Evolutionary conservation across 1,140 invertebrate species (phyloP).

Genomic region (Archegozetes longisetosus): DNA sequence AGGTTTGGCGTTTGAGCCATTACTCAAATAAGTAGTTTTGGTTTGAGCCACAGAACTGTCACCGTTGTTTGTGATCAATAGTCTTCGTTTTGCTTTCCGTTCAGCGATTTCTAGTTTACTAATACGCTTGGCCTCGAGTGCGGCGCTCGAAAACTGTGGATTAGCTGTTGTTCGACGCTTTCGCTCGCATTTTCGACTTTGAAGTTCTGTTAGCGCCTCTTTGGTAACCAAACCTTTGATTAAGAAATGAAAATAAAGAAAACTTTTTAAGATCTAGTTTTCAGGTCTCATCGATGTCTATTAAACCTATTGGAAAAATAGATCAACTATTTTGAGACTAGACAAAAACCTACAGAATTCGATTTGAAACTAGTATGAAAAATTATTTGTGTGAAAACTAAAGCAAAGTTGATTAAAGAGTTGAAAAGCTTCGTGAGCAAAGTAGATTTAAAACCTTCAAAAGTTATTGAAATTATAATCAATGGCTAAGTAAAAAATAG

Average conservation of each 20-base stretch:
- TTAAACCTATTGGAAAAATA: too few species aligned
- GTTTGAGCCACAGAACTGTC: background rate
- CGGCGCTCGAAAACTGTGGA: slow-evolving; percentile 27
- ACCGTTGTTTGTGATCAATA: background rate
- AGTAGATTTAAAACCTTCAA: too few species aligned
- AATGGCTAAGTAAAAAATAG: background rate
- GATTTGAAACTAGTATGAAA: too few species aligned
- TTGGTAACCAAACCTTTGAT: slow-evolving; percentile 16
- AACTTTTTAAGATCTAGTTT: too few species aligned
- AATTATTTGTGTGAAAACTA: too few species aligned
- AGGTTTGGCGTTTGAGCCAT: background rate
- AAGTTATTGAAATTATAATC: background rate
- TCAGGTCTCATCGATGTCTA: too few species aligned
- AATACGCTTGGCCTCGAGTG: slow-evolving; percentile 23
- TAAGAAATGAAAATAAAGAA: too few species aligned
- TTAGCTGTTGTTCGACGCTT: slow-evolving; percentile 31
- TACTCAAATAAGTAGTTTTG: background rate
- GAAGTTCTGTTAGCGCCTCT: slow-evolving; percentile 24
- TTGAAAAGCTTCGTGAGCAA: too few species aligned
- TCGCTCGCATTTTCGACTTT: slow-evolving; percentile 26
- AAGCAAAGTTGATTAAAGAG: too few species aligned
- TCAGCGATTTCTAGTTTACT: slow-evolving; percentile 18
- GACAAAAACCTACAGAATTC: background rate
- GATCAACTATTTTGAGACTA: too few species aligned
- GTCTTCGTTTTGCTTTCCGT: background rate